A percentile compares a stretch with the other conserved stretches of the same genome.
Conservation (phyloP, 2,797 vertebrate genomes). For the Lepilemur septentrionalis region DNA sequence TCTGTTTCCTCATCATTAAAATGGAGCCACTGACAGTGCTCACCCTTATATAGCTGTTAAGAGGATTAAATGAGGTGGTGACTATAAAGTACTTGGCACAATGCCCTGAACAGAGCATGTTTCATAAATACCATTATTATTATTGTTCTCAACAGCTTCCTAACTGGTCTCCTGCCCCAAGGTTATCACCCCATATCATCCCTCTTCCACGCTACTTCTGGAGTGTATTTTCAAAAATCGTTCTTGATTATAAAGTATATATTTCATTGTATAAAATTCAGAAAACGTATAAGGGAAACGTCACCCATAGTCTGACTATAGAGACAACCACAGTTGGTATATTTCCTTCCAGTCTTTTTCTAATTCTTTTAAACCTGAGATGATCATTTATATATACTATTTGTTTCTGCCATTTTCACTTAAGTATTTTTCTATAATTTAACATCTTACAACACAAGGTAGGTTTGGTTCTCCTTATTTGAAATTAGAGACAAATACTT, state of each 20-base stretch:
- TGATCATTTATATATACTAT: background rate
- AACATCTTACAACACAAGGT: background rate
- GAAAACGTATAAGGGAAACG: background rate
- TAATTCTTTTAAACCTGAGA: background rate
- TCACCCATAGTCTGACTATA: background rate
- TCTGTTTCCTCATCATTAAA: background rate
- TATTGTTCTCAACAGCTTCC: background rate
- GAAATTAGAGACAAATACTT: background rate
- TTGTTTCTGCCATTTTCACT: background rate
- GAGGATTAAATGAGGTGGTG: background rate
- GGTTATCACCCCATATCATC: background rate
- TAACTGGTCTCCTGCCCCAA: background rate
- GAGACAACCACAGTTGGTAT: background rate
- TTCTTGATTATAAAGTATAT: background rate
- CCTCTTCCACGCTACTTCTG: background rate
- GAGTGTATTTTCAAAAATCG: background rate
- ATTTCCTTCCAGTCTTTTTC: background rate
- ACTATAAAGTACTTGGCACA: background rate
- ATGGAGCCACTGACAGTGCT: background rate
- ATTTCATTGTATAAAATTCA: background rate
- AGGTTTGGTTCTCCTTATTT: background rate
- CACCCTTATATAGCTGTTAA: fast-evolving
- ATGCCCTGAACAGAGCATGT: background rate
- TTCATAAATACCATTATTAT: background rate
- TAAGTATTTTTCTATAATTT: background rate